phyloP scores from a whole-genome alignment of 2,113 vertebrate genomes.

The Neolamprologus fasciatus region DNA sequence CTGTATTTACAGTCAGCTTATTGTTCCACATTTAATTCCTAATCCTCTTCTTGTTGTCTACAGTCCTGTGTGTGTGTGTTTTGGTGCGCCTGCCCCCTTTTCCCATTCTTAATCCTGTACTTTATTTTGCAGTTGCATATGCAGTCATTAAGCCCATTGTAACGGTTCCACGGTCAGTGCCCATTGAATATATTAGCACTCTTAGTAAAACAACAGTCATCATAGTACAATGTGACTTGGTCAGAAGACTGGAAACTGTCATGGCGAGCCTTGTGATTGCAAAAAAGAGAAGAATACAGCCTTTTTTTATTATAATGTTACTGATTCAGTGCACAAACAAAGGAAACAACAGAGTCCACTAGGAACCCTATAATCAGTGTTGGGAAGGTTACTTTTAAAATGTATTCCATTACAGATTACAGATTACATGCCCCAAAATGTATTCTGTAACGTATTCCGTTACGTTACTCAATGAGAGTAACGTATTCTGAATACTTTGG shows the following conservation, averaged over 20 bases:
- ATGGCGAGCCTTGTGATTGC: background rate
- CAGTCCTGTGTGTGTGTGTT: slow-evolving; percentile 4
- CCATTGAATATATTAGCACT: slow-evolving; percentile 26
- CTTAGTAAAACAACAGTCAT: slow-evolving; percentile 20
- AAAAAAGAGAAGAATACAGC: background rate
- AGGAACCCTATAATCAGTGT: no score
- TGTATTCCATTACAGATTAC: no score
- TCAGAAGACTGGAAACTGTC: background rate
- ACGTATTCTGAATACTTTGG: no score
- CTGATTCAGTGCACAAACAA: background rate
- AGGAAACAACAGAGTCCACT: background rate
- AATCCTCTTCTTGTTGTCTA: slow-evolving; percentile 40
- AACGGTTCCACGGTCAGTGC: background rate
- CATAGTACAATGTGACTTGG: background rate
- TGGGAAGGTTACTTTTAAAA: no score
- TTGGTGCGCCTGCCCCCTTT: background rate
- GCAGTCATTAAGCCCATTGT: slow-evolving; percentile 54
- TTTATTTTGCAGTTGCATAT: slow-evolving; percentile 9
- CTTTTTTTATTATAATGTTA: background rate
- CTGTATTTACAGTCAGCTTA: slow-evolving; percentile 39
- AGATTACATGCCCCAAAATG: no score
- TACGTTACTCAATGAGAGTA: no score
- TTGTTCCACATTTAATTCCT: slow-evolving; percentile 12
- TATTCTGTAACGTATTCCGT: no score
- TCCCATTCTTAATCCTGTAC: background rate